Evolutionary conservation across 2,888 invertebrate genomes (phyloP), one percentile per base, ranked within the genome.

Genomic region (Cosmia trapezina): DNA sequence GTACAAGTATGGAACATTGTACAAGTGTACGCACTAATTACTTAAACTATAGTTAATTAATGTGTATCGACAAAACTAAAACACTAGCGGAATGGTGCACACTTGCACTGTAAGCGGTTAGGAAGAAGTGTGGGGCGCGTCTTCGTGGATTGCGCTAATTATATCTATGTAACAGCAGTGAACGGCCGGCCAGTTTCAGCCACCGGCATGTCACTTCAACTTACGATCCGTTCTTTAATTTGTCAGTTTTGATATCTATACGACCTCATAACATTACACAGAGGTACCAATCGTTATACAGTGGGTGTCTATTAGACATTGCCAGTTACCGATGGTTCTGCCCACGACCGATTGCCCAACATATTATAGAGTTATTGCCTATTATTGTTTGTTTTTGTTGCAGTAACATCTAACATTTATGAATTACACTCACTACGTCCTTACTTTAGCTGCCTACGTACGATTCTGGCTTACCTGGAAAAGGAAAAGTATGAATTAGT

Each of bases 221-320:
- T 37, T 14, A n/a, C 7, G 22, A 56, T 59, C 12, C 17, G 6
- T 51, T 64, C 28, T 17, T 59, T 17, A 57, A 69, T 73, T 70
- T 78, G 67, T 66, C 70, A 70, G 49, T 78, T 70, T 62, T 65
- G 70, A 64, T 78, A 67, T 70, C 37, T 60, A 61, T 53, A 70
- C 67, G 62, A 75, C 68, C 83, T 75, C 65, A 61, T 70, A 56
- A 56, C 53, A 79, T 76, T 63, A 68, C 54, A 61, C 19, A 53
- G 53, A 76, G 69, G 63, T 78, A 71, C 54, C 70, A 71, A 81
- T 77, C 45, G 49, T 14, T 78, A 72, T 67, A 59, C 57, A 73
- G 88, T 89, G 86, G 90, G 89, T 87, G 91, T 89, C 84, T 81
- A 87, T 89, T 88, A 88, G 86, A 84, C 45, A 83, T 84, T 83